Evolutionary conservation across 2,888 invertebrate species (phyloP).

Genomic region (Eupelmus urozonus): DNA sequence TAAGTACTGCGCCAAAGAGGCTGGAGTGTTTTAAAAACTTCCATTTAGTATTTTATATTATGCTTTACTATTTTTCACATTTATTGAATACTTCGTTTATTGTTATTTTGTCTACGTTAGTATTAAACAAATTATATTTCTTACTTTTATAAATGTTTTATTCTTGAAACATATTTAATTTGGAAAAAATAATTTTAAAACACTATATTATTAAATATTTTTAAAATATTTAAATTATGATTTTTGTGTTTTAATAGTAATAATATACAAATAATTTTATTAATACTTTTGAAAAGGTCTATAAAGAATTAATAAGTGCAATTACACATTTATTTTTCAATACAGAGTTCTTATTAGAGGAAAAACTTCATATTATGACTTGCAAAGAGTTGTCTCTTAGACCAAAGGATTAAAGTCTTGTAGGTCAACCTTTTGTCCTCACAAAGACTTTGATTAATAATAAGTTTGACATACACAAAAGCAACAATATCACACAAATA

Average conservation of each 20-base stretch:
- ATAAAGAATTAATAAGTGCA: constrained; percentile 46
- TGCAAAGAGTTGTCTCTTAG: constrained; percentile 25
- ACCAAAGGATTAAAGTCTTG: constrained; percentile 35
- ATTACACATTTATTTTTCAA: constrained; percentile 28
- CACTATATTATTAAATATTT: no score
- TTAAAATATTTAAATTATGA: constrained; percentile 29
- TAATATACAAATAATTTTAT: constrained; percentile 33
- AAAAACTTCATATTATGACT: constrained; percentile 36
- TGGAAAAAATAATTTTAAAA: neutral
- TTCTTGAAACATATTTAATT: constrained; percentile 24
- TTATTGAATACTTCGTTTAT: constrained; percentile 49
- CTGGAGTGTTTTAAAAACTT: constrained; percentile 47
- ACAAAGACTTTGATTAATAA: constrained; percentile 32
- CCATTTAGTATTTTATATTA: constrained; percentile 43
- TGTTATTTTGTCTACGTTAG: constrained; percentile 52
- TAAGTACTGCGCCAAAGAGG: constrained; percentile 45
- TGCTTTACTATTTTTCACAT: constrained; percentile 42
- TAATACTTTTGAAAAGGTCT: constrained; percentile 17
- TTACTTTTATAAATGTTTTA: constrained; percentile 49
- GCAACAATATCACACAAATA: constrained; percentile 28
- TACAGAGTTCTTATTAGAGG: constrained; percentile 9
- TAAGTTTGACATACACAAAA: constrained; percentile 17
- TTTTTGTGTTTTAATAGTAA: no score
- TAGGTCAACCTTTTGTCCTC: constrained; percentile 10
- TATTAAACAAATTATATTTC: constrained; percentile 50